Evolutionary conservation across 2,113 vertebrate genomes (phyloP), one percentile per base, ranked within the genome.

Genomic region (Saccopteryx bilineata): DNA sequence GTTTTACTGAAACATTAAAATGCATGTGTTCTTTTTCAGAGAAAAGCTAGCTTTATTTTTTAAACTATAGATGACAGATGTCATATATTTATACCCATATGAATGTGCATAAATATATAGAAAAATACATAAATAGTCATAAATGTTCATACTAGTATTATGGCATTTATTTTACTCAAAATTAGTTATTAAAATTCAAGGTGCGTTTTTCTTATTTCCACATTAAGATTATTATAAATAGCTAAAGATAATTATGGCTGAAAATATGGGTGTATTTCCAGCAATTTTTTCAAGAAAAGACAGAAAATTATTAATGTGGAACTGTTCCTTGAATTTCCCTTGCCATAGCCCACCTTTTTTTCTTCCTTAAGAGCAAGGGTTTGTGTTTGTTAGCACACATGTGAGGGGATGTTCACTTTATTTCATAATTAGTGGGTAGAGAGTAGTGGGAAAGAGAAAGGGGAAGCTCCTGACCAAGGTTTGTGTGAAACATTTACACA

Each of bases 181-280:
- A 91, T 88, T 78, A 88, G 74, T 88, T 33, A 79, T 87, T 84
- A 93, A 84, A 50, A 69, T 52, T 3, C 0, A 52, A 69, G 12
- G 0, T 72, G 23, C 39, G 4, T 19, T 60, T 76, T 90, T 84
- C 33, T 79, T 78, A 68, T 78, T 79, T 90, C 23, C 58, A 63
- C 3, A 52, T 19, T 48, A 1, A 61, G 56, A 54, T 79, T 87
- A 74, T 74, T 56, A 48, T 66, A 33, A 84, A 61, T 13, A 88
- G 9, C 14, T 75, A 81, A 48, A 69, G 46, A 80, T 80, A 72
- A 87, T 87, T 79, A 94, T 31, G 19, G 26, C 68, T 86, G 2
- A 21, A 76, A 87, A 71, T 6, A 90, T 85, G 26, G 83, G 46
- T 69, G 78, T 82, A 87, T 71, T 75, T 90, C 61, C 90, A 90